Percentiles rank a stretch among this genome's conserved stretches.
Evolutionary conservation across 2,797 vertebrate species (phyloP).

Genomic region (Melanotaenia nigrans): DNA sequence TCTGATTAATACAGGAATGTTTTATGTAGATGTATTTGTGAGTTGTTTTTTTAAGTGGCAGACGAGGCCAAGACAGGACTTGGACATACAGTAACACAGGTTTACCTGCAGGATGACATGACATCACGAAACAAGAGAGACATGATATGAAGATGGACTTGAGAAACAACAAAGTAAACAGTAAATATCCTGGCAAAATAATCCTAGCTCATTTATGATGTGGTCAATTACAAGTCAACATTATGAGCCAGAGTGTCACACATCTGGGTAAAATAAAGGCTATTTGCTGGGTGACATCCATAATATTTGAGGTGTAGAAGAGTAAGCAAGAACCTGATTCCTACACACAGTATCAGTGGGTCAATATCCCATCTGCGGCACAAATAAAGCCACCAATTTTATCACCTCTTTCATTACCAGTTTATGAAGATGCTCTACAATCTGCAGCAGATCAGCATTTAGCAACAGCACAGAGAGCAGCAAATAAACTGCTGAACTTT

Average conservation of each 20-base stretch:
- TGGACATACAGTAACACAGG: constrained; percentile 78
- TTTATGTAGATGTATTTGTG: constrained; percentile 21
- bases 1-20: constrained; percentile 20
- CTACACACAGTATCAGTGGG: neutral
- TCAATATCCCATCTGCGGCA: neutral
- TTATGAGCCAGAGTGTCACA: constrained; percentile 3
- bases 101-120: constrained; percentile 57
- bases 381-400: constrained; percentile 20
- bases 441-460: constrained; percentile 12
- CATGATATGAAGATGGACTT: constrained; percentile 61
- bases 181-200: constrained; percentile 34
- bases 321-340: neutral
- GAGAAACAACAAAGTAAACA: constrained; percentile 50
- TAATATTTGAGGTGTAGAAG: neutral
- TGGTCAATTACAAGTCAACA: neutral
- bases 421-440: constrained; percentile 4
- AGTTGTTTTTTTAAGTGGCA: constrained; percentile 36
- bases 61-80: constrained; percentile 67
- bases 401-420: neutral
- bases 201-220: constrained; percentile 38
- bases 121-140: constrained; percentile 43
- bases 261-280: neutral
- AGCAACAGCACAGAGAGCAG: neutral
- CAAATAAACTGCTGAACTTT: constrained; percentile 10
- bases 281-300: neutral